phyloP scores from a whole-genome alignment of 53 echinoderm and acorn worm species.

The Holothuria scabra region DNA sequence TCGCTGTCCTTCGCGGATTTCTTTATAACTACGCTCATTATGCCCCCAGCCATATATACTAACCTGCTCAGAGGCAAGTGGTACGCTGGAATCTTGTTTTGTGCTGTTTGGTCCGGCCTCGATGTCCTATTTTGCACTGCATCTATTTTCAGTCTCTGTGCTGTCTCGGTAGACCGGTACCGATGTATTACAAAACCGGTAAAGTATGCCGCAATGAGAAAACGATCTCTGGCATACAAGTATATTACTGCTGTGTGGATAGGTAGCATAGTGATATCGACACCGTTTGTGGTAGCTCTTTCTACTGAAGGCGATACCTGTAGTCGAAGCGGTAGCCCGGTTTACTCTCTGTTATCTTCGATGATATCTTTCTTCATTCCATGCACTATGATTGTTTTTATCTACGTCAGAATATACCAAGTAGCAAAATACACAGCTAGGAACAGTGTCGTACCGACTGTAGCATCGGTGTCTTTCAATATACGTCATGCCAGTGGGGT shows the following conservation, averaged over 20 bases:
- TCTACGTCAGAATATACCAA: slow-evolving; percentile 23
- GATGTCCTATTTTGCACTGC: slow-evolving; percentile 37
- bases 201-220: background rate
- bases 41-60: slow-evolving; percentile 27
- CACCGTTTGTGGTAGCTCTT: background rate
- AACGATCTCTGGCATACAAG: slow-evolving; percentile 4
- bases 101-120: background rate
- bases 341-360: background rate
- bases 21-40: background rate
- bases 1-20: slow-evolving; percentile 27
- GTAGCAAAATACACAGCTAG: background rate
- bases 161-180: slow-evolving; percentile 1
- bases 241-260: background rate
- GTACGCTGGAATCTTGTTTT: background rate
- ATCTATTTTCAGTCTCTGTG: slow-evolving; percentile 13
- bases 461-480: background rate
- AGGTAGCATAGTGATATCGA: background rate
- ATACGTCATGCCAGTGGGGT: too few species aligned
- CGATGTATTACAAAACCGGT: slow-evolving; percentile 28
- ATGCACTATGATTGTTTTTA: background rate
- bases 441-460: background rate
- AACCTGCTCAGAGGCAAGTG: background rate
- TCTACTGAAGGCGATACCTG: background rate
- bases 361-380: slow-evolving; percentile 13
- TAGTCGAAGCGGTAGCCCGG: background rate